These are phyloP conservation scores for Acanthaster planci DNA, from an alignment of 35 echinoderm and acorn worm species.

Conservation along the genomic window DNA sequence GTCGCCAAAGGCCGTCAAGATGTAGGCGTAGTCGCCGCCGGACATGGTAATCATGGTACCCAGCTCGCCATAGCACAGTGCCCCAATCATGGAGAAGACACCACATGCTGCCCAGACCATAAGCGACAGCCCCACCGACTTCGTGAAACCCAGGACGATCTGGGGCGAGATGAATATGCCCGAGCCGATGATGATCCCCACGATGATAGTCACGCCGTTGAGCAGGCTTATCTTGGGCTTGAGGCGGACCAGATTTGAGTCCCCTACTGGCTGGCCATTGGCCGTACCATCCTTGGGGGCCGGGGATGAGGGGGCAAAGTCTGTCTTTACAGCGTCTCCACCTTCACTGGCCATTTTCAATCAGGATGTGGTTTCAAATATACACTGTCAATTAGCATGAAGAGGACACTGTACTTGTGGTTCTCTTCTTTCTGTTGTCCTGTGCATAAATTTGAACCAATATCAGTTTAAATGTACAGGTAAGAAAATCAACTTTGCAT, in stretches of 20 bases:
- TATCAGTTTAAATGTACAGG: too few species aligned
- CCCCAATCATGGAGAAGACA: constrained; percentile 91
- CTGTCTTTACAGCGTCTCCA: background rate
- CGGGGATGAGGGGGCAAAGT: background rate
- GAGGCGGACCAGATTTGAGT: constrained; percentile 59
- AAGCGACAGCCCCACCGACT: constrained; percentile 79
- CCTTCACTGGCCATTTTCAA: constrained; percentile 16
- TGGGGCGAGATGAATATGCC: constrained; percentile 94
- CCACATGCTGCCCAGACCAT: constrained; percentile 81
- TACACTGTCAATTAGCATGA: too few species aligned
- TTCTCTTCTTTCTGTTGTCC: too few species aligned
- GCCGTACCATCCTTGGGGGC: background rate
- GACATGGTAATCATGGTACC: constrained; percentile 99
- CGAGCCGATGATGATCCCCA: constrained; percentile 95
- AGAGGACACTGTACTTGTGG: too few species aligned
- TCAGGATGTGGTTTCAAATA: too few species aligned
- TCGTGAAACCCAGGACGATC: constrained; percentile 64
- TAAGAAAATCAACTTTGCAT: too few species aligned
- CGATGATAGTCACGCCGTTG: constrained; percentile 95
- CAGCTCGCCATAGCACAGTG: constrained; percentile 91
- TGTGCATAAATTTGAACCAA: too few species aligned
- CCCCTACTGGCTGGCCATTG: constrained; percentile 4
- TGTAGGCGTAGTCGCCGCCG: constrained; percentile 97
- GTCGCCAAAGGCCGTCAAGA: constrained; percentile 70
- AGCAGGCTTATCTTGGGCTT: constrained; percentile 87